Conservation (phyloP, 2,113 vertebrate genomes). For the Microtus ochrogaster region DNA sequence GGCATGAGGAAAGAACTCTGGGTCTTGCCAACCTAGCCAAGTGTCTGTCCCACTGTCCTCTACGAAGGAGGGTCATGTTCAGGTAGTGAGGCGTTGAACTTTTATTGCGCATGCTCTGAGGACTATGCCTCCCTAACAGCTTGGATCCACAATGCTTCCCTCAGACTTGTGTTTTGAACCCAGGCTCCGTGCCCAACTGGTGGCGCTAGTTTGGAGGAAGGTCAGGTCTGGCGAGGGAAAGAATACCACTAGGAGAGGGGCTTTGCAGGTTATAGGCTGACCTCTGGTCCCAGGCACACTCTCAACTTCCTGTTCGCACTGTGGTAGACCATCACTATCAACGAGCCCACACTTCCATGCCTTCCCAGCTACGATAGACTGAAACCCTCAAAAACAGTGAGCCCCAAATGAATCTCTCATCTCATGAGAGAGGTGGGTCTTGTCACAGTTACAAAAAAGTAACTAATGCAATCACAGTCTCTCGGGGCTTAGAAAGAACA, state of each 20-base stretch:
- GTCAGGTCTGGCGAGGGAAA: not conserved
- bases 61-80: not conserved
- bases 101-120: not conserved
- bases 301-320: not conserved
- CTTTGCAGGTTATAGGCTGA: not conserved
- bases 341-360: too few relatives aligned
- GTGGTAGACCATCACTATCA: not conserved
- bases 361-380: too few relatives aligned
- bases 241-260: not conserved
- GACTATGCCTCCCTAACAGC: not conserved
- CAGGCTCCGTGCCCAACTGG: too few relatives aligned
- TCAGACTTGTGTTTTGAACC: not conserved
- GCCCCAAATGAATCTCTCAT: too few relatives aligned
- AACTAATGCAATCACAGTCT: too few relatives aligned
- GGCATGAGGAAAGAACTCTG: not conserved
- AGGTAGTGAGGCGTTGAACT: not conserved
- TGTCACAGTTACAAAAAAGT: too few relatives aligned
- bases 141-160: not conserved
- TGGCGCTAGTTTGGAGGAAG: not conserved
- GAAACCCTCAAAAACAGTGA: too few relatives aligned
- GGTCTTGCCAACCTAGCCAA: not conserved
- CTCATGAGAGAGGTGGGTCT: too few relatives aligned
- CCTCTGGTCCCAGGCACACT: not conserved
- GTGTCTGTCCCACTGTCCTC: not conserved
- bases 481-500: too few relatives aligned